Evolutionary conservation across 1,140 invertebrate species (phyloP), one percentile per base, ranked within the genome.

Genomic region (Scaptomyza hsui): DNA sequence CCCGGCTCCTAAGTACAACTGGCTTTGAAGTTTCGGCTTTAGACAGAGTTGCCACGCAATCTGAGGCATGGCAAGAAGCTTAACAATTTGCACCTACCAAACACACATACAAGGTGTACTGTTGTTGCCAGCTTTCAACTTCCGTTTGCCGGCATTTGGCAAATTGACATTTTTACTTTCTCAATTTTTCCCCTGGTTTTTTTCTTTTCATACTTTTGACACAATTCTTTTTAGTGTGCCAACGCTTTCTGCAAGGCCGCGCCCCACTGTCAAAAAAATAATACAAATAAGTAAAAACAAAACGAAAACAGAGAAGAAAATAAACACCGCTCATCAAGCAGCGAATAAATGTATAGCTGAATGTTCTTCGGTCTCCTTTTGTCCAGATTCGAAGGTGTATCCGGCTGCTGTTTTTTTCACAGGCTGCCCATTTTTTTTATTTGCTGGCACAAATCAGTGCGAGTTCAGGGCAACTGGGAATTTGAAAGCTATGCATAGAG

Each of bases 161-260:
- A 86, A 88, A 86, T 86, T 86, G 81, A 88, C 78, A 88, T 86
- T 86, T 88, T 88, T 88, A 80, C 74, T 72, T 78, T 78, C 76
- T 72, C 45, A 37, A 19, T 55, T 42, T 24, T n/a, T 37, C 10
- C 4, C 4, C 4, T 21, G 1, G 0, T 51, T 51, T 52, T 21
- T 39, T 21, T 10, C 1, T 19, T 21, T 39, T 42, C 19, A 12
- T 39, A 68, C 71, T 76, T 80, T 80, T 83, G 65, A 61, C 77
- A 65, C 76, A 79, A 80, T 80, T 75, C 65, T 72, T 71, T 68
- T 78, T 61, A 39, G 24, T n/a, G 37, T 42, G 37, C 21, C 19
- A 21, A 21, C 41, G 24, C n/a, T 18, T 19, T 32, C 18, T 15
- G 9, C 16, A 37, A 57, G 19, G 37, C 35, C 47, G 37, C 24